These are phyloP conservation scores for Orchesella flavescens DNA, from an alignment of 2,888 invertebrate genomes.

Conservation along the genomic window DNA sequence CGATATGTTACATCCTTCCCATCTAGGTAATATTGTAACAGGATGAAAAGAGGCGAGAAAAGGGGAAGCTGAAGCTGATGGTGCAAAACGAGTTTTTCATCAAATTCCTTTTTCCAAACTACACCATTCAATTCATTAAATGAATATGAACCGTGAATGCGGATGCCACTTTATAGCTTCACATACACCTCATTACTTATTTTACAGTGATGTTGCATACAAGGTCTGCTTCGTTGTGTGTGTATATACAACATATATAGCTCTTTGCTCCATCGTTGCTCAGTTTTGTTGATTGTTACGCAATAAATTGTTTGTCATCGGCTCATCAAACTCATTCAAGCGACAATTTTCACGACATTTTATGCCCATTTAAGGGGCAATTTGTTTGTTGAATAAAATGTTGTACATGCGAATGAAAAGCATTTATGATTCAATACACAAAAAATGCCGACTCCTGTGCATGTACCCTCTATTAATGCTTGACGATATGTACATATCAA, in stretches of 20 bases:
- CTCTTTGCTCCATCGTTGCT: neutral
- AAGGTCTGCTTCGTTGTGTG: too few species aligned
- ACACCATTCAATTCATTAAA: neutral
- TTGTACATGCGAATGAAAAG: neutral
- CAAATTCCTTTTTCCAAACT: constrained; percentile 31
- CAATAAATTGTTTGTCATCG: constrained; percentile 57
- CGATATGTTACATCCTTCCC: constrained; percentile 13
- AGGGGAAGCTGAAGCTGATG: constrained; percentile 42
- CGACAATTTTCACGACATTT: constrained; percentile 41
- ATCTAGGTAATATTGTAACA: constrained; percentile 27
- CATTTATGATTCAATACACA: neutral
- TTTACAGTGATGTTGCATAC: constrained; percentile 23
- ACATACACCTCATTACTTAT: constrained; percentile 48
- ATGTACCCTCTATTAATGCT: neutral
- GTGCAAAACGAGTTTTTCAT: constrained; percentile 56
- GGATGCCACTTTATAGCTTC: neutral
- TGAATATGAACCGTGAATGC: neutral
- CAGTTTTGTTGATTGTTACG: constrained; percentile 38
- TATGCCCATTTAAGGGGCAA: constrained; percentile 38
- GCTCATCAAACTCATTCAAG: constrained; percentile 42
- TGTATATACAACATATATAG: too few species aligned
- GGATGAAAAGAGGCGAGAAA: constrained; percentile 15
- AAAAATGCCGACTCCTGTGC: constrained; percentile 17
- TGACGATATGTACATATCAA: too few species aligned
- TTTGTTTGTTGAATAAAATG: constrained; percentile 21